These are phyloP conservation scores for Melanostoma scalare DNA, from an alignment of 2,888 invertebrate genomes.

Conservation along the genomic window DNA sequence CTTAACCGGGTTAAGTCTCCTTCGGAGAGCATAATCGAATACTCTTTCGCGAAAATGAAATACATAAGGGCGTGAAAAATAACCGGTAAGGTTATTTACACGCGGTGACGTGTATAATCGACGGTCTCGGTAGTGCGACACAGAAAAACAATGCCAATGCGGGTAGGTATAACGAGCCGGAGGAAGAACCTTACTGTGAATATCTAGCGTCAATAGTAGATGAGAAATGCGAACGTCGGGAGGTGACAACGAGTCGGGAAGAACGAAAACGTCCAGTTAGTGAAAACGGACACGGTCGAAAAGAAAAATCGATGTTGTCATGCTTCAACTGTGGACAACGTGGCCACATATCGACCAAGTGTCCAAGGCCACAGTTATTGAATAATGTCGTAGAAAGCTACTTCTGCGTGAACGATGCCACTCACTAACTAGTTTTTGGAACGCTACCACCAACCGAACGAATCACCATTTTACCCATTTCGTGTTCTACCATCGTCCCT, in stretches of 20 bases:
- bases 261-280: neutral
- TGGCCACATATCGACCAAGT: no score
- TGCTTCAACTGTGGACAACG: no score
- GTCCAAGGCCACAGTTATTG: no score
- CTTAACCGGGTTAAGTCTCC: neutral
- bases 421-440: no score
- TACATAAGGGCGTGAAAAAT: neutral
- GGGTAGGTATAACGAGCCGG: neutral
- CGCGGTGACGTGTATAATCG: conserved; percentile 1
- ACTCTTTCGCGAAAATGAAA: neutral
- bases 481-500: no score
- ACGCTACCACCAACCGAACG: no score
- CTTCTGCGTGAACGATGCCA: no score
- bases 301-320: neutral
- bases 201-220: neutral
- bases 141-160: conserved; percentile 12
- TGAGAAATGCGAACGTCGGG: neutral
- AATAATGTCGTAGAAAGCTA: no score
- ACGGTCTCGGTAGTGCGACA: neutral
- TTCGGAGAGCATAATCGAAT: neutral
- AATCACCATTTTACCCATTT: no score
- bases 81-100: conserved; percentile 9
- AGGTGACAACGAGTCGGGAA: conserved; percentile 1
- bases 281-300: neutral
- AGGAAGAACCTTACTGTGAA: neutral